Base-by-base conservation (phyloP, 1,140 invertebrate genomes). In the Aphis craccivora region DNA sequence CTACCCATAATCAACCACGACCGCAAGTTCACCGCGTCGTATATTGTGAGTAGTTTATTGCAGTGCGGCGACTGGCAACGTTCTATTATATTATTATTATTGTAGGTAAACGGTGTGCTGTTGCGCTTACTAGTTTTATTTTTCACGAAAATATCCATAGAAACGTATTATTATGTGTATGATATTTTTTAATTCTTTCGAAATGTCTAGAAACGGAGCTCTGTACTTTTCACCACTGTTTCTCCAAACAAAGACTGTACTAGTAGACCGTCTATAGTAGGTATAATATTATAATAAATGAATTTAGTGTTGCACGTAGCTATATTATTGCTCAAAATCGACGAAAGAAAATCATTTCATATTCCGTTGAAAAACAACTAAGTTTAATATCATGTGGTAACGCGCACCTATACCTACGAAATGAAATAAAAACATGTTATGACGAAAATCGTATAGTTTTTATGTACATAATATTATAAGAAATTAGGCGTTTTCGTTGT, bases 381-480 rank as follows among this genome's bases (percentile, higher is more conserved):
- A 9, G 2, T 84, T 43, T 30, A 40, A 43, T 40, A 40, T 23
- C 14, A 43, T 43, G 37, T 43, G 83, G 83, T 87, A 87, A 87
- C 14, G 30, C n/a, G 60, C 14, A n/a, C 30, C 48, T 51, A 4
- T 51, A 4, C 8, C 9, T n/a, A 87, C 84, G 43, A 30, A 87
- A 87, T 25, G n/a, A n/a, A 48, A 48, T 18, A 45, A 87, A 45
- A 87, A 87, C 84, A 11, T n/a, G 30, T 48, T 87, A 48, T 45
- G 84, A 87, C 43, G 84, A 87, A 45, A 87, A 87, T 45, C 43
- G 84, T n/a, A 87, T 87, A 14, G 84, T n/a, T 40, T 83, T 7
- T 35, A 51, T 51, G 14, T n/a, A 18, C 60, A 55, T 55, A 55
- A 76, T n/a, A 76, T 35, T n/a, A 18, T n/a, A n/a, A 76, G 30